Base-by-base conservation (phyloP, 2,113 vertebrate genomes). In the Centropus bengalensis region DNA sequence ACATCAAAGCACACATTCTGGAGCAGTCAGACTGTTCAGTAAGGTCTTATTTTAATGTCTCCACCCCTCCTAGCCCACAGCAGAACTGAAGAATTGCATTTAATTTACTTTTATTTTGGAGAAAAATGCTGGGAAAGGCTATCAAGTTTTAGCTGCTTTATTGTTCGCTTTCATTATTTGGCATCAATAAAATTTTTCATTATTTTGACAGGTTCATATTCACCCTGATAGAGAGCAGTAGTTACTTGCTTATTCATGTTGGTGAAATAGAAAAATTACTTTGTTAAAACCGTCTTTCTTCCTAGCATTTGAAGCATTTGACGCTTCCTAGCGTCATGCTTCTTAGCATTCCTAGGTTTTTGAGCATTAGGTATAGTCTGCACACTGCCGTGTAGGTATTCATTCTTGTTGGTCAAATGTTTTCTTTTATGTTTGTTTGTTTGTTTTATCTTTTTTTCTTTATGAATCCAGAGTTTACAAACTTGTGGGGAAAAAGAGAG, bases 191-290 rank as follows among this genome's bases (percentile, higher is more conserved):
- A 91, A 93, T 40, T 11, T 87, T 88, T 86, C 14, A 17, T 91
- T 92, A 26, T 97, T 91, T 91, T 94, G 84, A 85, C 83, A 94
- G 74, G 69, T 95, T 88, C 63, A 55, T 78, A 69, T 80, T 86
- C 60, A 40, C 15, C 19, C 66, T 87, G 62, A 82, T 15, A 81
- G 59, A 91, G 45, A 83, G 32, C 66, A 63, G 30, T 15, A 55
- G 44, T 75, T 78, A 83, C 67, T 92, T 73, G n/a, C 36, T 92
- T 89, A 74, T 82, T 82, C 81, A 86, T 49, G 44, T 28, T 89
- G 85, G 33, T 81, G 86, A 94, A 88, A 64, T 76, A 82, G 76
- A 91, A 91, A 94, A 96, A 93, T 94, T 68, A 73, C 59, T 88
- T 95, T 66, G 69, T 68, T 91, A 82, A 89, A 89, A 54, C 45